Evolutionary conservation across 2,888 invertebrate species (phyloP), one percentile per base, ranked within the genome.

Genomic region (Dendrolimus pini): DNA sequence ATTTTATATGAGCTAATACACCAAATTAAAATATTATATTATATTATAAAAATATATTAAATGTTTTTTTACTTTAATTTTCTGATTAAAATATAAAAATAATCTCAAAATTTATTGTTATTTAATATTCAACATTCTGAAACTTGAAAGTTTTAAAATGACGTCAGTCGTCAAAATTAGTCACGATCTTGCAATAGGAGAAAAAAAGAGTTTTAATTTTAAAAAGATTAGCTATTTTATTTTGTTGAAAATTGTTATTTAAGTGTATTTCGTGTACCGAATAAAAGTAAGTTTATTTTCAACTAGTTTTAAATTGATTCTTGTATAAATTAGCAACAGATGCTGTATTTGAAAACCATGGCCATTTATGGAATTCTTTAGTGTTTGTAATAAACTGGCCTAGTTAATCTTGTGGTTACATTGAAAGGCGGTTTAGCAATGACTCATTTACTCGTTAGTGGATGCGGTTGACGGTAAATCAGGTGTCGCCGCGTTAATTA

Each of bases 331-430:
- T 59, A 58, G 12, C n/a, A 68, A 59, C 82, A 80, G 79, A 66
- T 79, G 83, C 69, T 67, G 54, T 52, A 60, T 66, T 69, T 63
- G 64, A 83, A 83, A 79, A 69, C 62, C 68, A 65, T 62, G 65
- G 61, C 88, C 88, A 60, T 87, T 62, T 72, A 85, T 58, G 88
- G 88, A 72, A 82, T 73, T 71, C 67, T 63, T 70, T 67, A 66
- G 69, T 75, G 77, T 71, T 78, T 76, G 67, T 65, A 59, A 61
- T 60, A 69, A 75, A 71, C 69, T 81, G 83, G 71, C 83, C 85
- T 77, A 87, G 78, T 71, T 85, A 75, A 66, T 70, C 65, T 69
- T 65, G 47, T 47, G 58, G 63, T 68, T 69, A 65, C 62, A 68
- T 65, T 71, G 65, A 62, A 70, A 67, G 70, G 72, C 67, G 65